Conservation (phyloP, 1,140 invertebrate genomes). For the Platyscapa corneri region DNA sequence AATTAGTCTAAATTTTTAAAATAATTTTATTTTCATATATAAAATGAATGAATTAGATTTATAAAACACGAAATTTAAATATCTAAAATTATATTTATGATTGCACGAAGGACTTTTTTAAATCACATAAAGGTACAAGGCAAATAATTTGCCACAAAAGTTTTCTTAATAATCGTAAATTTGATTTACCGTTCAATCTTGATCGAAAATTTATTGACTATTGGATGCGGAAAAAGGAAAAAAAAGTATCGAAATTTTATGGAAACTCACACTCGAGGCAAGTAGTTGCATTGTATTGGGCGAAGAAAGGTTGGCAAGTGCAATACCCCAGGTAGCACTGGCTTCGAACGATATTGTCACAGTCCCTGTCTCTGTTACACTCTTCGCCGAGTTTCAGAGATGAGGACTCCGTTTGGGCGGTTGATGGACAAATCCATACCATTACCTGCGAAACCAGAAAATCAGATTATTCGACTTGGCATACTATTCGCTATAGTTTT, state of each 20-base stretch:
- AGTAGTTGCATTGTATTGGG: slow-evolving; percentile 77
- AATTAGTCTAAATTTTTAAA: too few relatives aligned
- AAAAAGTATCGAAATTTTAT: background rate
- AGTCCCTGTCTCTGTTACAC: slow-evolving; percentile 76
- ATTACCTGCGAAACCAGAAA: background rate
- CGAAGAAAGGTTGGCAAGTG: slow-evolving; percentile 80
- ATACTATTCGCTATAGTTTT: background rate
- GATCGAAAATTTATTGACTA: too few relatives aligned
- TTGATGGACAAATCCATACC: background rate
- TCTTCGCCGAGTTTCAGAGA: slow-evolving; percentile 59
- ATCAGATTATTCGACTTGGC: background rate
- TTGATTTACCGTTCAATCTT: too few relatives aligned
- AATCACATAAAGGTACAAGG: too few relatives aligned
- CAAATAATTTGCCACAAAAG: too few relatives aligned
- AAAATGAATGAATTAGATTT: too few relatives aligned
- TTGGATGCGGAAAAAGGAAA: background rate
- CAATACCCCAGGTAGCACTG: slow-evolving; percentile 79
- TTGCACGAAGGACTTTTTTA: too few relatives aligned
- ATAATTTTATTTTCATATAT: too few relatives aligned
- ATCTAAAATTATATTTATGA: too few relatives aligned
- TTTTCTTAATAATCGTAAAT: too few relatives aligned
- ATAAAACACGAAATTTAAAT: too few relatives aligned
- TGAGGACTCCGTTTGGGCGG: background rate
- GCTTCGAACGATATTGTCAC: slow-evolving; percentile 74
- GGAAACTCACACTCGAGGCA: slow-evolving; percentile 81